Evolutionary conservation across 2,888 invertebrate species (phyloP).

Genomic region (Ophion costatus): DNA sequence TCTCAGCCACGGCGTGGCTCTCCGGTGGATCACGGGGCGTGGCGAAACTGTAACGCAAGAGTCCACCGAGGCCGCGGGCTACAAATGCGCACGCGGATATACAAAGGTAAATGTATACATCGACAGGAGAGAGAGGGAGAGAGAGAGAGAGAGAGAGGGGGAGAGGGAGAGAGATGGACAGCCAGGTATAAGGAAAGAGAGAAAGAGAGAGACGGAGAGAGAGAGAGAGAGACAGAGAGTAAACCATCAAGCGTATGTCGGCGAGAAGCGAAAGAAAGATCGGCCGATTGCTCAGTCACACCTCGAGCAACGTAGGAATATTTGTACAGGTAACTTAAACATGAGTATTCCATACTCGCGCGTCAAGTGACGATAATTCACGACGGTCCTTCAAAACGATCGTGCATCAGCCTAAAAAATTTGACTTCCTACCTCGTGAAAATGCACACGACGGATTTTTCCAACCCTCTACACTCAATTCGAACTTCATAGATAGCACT

Average conservation of each 20-base stretch:
- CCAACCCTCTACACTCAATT: too few relatives aligned
- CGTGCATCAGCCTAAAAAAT: not conserved
- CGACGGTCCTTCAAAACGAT: slow-evolving; percentile 44
- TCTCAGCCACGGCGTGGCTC: slow-evolving; percentile 70
- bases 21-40: slow-evolving; percentile 77
- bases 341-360: slow-evolving; percentile 5
- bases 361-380: too few relatives aligned
- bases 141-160: slow-evolving; percentile 16
- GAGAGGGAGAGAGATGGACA: slow-evolving; percentile 17
- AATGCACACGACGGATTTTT: too few relatives aligned
- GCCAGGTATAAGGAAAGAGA: slow-evolving; percentile 21
- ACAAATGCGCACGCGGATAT: slow-evolving; percentile 51
- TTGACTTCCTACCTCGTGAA: too few relatives aligned
- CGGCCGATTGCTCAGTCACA: slow-evolving; percentile 62
- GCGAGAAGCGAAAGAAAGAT: slow-evolving; percentile 53
- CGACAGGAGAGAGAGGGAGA: slow-evolving; percentile 20
- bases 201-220: slow-evolving; percentile 18
- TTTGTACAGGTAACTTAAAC: slow-evolving; percentile 32
- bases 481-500: too few relatives aligned
- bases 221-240: slow-evolving; percentile 33
- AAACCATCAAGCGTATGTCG: slow-evolving; percentile 36
- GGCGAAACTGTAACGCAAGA: slow-evolving; percentile 83
- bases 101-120: slow-evolving; percentile 54
- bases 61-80: slow-evolving; percentile 77
- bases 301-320: slow-evolving; percentile 43